Evolutionary conservation across 2,888 invertebrate species (phyloP), one percentile per base, ranked within the genome.

Genomic region (Macaria notata): DNA sequence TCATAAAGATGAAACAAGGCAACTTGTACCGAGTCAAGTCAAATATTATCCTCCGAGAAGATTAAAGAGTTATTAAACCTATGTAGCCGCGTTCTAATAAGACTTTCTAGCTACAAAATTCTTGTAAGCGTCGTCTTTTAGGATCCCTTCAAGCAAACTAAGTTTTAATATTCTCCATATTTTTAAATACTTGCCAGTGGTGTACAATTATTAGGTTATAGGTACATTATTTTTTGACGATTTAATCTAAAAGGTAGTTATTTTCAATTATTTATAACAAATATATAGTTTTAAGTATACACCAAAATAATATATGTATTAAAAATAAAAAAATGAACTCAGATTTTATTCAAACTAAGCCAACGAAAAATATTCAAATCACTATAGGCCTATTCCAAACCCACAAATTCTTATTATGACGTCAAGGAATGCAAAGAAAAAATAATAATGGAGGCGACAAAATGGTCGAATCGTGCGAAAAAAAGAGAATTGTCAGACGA

Each of bases 1-100:
- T 88, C 86, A 86, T 90, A 89, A 90, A 91, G 88, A 86, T 80
- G 86, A 82, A 86, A 84, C 84, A 85, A 83, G 80, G 79, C 82
- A 86, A 88, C 87, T 88, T 88, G 84, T 88, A 87, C 83, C 76
- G 85, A 84, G 84, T 83, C 73, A 86, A 88, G 79, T 87, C 87
- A 85, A 89, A 88, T 88, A 86, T 88, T 88, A 90, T 88, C 84
- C 83, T 83, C 79, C 66, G 76, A 75, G 78, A 75, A 83, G 86
- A 89, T 89, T 88, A 86, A 79, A 72, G 75, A 83, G 88, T 77
- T 88, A 86, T 86, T 86, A 89, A 88, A 87, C 75, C 77, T 76
- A 81, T 70, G 76, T 77, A 71, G 72, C 68, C 65, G 65, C 56
- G 63, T 69, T 60, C 62, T 62, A 62, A 61, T 58, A 62, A 64